Base-by-base conservation (phyloP, 2,797 vertebrate genomes). In the Cossypha niveicapilla region DNA sequence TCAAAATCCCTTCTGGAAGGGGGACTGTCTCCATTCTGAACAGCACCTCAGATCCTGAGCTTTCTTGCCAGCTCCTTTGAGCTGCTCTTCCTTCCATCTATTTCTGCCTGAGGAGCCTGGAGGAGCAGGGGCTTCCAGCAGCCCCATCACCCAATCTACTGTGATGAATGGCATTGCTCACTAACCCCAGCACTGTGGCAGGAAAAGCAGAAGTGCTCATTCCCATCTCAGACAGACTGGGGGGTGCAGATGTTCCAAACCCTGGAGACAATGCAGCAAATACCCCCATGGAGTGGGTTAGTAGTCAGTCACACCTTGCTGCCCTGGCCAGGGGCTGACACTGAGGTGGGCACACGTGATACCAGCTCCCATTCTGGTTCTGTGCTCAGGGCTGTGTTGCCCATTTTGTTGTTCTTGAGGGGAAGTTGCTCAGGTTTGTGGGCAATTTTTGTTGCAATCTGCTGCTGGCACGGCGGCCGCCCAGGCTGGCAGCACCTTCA, bases 41-140 rank as follows among this genome's bases (percentile, higher is more conserved):
- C 4, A 3, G 23, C 37, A 65, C n/a, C 42, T 62, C 42, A 9
- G 47, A 62, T 47, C 51, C 63, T 35, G 50, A 54, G 44, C 66
- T 62, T 54, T 48, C 9, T 2, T 44, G 37, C 22, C 28, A 27
- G 45, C 34, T 37, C 65, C 42, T 51, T 7, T 45, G 51, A 21
- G 1, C 0, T n/a, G 34, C 30, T 2, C 7, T 53, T 63, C 51
- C 48, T 48, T 17, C 1, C 4, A 1, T 41, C 28, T 21, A 2
- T 5, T 25, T 35, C 67, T 50, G 53, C 4, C 48, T 76, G 13
- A 11, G 25, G 53, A 42, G 41, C 79, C 51, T 13, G 60, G 35
- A 85, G 77, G 42, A 80, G 32, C 42, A 24, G 37, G 32, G 60
- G 9, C 25, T 82, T 72, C 60, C 77, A 42, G 32, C 81, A 12